A percentile compares a stretch with the other conserved stretches of the same genome.
Evolutionary conservation across 2,888 invertebrate species (phyloP).

Genomic region (Coenonympha glycerion): DNA sequence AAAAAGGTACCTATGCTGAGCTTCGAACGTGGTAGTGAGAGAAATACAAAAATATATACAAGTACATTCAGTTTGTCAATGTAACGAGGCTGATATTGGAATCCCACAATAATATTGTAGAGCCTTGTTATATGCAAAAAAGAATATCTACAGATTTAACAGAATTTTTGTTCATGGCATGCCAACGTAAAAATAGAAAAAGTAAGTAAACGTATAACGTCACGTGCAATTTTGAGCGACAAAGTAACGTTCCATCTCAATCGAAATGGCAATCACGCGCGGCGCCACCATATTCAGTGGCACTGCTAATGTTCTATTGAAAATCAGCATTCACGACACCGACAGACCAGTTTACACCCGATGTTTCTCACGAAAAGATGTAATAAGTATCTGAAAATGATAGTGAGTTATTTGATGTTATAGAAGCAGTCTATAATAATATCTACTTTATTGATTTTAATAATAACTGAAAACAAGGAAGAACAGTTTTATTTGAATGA

Average conservation of each 20-base stretch:
- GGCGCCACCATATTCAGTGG: constrained; percentile 57
- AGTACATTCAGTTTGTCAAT: no score
- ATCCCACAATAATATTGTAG: no score
- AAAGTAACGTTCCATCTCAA: constrained; percentile 63
- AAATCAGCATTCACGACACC: constrained; percentile 46
- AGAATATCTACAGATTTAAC: no score
- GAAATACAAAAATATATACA: neutral
- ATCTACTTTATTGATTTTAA: no score
- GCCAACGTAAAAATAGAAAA: neutral
- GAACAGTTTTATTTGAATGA: neutral
- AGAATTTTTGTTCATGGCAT: neutral
- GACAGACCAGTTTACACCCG: constrained; percentile 26
- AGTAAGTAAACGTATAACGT: constrained; percentile 43
- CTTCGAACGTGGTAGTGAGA: neutral
- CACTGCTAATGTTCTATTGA: constrained; percentile 64
- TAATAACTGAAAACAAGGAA: neutral
- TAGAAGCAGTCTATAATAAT: no score
- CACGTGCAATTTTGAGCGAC: constrained; percentile 65
- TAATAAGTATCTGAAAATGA: neutral
- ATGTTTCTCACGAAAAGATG: constrained; percentile 44
- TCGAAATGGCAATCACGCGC: constrained; percentile 69
- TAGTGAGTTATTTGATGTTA: neutral
- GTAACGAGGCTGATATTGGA: no score
- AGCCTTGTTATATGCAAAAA: no score
- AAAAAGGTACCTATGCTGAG: neutral